These are phyloP conservation scores for Erannis defoliaria DNA, from an alignment of 2,888 invertebrate species.

Conservation along the genomic window DNA sequence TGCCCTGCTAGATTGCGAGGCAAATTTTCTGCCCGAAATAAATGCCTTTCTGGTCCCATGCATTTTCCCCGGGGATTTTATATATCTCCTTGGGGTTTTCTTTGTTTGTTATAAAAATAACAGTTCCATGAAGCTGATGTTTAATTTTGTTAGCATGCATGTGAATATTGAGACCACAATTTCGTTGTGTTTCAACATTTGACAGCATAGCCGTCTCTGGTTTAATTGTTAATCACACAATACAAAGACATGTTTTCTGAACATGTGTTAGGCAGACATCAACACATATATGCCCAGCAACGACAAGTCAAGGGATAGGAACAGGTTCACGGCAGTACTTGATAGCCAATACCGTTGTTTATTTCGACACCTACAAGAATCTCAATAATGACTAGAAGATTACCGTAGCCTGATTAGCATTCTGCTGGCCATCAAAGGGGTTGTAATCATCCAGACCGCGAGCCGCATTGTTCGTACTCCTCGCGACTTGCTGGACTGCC, in stretches of 20 bases:
- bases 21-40: too few relatives aligned
- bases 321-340: conserved; percentile 36
- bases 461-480: conserved; percentile 89
- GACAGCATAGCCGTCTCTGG: not conserved
- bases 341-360: conserved; percentile 55
- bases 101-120: too few relatives aligned
- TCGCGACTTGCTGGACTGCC: conserved; percentile 96
- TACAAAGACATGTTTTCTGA: not conserved
- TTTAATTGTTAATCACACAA: not conserved
- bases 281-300: not conserved
- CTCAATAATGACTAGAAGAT: conserved; percentile 60
- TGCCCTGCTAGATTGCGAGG: too few relatives aligned
- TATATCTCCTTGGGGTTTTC: too few relatives aligned
- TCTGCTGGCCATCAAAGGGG: conserved; percentile 93
- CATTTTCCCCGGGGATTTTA: too few relatives aligned
- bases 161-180: not conserved
- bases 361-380: conserved; percentile 56
- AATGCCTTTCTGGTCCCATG: too few relatives aligned
- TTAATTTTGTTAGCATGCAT: not conserved
- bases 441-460: conserved; percentile 97
- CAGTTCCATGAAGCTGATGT: too few relatives aligned
- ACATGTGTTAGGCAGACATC: not conserved
- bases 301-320: conserved; percentile 27
- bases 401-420: conserved; percentile 85
- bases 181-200: not conserved